Evolutionary conservation across 2,113 vertebrate genomes (phyloP).

Genomic region (Xenopus laevis): DNA sequence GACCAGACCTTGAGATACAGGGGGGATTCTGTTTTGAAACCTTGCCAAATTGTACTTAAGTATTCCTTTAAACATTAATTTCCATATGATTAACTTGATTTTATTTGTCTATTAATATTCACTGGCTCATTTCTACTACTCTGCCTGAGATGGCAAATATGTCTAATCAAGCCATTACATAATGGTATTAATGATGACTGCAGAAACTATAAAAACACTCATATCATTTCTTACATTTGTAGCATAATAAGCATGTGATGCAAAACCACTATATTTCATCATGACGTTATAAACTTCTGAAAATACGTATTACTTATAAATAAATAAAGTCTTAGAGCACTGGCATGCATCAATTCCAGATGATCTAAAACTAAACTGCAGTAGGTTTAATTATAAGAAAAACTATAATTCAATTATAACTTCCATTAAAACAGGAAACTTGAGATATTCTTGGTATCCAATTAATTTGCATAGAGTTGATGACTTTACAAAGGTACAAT

Average conservation of each 20-base stretch:
- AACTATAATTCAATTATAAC: no score
- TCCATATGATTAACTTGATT: no score
- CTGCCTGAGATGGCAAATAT: constrained; percentile 17
- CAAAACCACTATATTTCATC: constrained; percentile 39
- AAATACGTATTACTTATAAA: background rate
- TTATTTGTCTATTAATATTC: background rate
- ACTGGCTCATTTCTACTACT: constrained; percentile 3
- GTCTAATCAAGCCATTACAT: constrained; percentile 45
- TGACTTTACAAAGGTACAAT: no score
- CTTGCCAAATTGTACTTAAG: no score
- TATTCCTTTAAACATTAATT: no score
- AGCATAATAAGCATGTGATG: constrained; percentile 27
- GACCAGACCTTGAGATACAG: no score
- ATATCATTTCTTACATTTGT: constrained; percentile 30
- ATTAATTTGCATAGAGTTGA: no score
- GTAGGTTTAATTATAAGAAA: no score
- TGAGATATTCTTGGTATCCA: no score
- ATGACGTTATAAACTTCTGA: constrained; percentile 37
- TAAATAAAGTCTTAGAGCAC: background rate
- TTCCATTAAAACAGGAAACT: no score
- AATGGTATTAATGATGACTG: constrained; percentile 38
- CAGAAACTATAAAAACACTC: constrained; percentile 37
- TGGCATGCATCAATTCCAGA: background rate
- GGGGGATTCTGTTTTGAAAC: no score
- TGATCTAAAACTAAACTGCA: no score